A percentile compares a stretch with the other conserved stretches of the same genome.
Conservation (phyloP, 2,888 invertebrate genomes). For the Elmis aenea region DNA sequence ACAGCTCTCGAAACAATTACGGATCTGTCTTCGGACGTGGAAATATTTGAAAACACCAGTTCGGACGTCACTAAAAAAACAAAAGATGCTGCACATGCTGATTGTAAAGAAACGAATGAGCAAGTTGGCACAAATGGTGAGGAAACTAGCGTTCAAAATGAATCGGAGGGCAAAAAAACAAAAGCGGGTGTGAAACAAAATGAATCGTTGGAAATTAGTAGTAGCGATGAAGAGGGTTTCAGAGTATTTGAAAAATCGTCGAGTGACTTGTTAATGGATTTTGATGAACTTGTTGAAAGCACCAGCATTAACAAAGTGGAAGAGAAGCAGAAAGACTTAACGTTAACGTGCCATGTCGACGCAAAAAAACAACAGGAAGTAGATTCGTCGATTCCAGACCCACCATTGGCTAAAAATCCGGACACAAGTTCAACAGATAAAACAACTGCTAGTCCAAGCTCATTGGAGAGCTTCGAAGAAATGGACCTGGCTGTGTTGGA, state of each 20-base stretch:
- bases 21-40: conserved; percentile 9
- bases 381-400: background rate
- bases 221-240: conserved; percentile 4
- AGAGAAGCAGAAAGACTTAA: no score
- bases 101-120: background rate
- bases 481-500: no score
- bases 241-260: background rate
- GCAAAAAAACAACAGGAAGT: background rate
- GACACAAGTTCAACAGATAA: background rate
- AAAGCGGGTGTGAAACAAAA: background rate
- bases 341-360: conserved; percentile 2
- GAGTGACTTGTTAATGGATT: no score
- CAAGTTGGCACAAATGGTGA: no score
- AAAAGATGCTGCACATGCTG: background rate
- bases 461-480: no score
- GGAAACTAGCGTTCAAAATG: conserved; percentile 1
- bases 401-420: background rate
- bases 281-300: background rate
- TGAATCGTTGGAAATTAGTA: conserved; percentile 1
- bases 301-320: no score
- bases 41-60: conserved; percentile 13
- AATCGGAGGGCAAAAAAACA: background rate
- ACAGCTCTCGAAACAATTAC: conserved; percentile 11
- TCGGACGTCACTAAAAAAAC: conserved; percentile 11
- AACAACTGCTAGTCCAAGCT: background rate